A percentile compares a stretch with the other conserved stretches of the same genome.
phyloP scores from a whole-genome alignment of 2,888 invertebrate genomes.

The Acronicta alni region DNA sequence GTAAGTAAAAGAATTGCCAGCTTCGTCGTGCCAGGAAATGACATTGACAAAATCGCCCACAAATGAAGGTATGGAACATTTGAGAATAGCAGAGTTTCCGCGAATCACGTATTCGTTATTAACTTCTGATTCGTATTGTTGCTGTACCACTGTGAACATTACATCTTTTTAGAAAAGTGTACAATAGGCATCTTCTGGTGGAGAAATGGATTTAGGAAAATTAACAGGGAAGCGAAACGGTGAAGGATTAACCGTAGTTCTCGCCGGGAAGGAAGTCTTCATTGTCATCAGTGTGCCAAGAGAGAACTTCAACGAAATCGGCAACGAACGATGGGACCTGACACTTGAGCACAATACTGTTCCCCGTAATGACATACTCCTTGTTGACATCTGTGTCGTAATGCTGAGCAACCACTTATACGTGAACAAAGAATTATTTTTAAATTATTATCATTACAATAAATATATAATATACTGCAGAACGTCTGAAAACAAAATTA shows the following conservation, averaged over 20 bases:
- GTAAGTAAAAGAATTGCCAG: slow-evolving; percentile 87
- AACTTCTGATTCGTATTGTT: slow-evolving; percentile 97
- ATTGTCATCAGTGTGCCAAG: slow-evolving; percentile 94
- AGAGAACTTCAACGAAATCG: slow-evolving; percentile 94
- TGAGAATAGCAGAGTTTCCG: slow-evolving; percentile 96
- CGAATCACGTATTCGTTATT: slow-evolving; percentile 97
- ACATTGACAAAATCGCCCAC: slow-evolving; percentile 97
- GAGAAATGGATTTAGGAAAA: slow-evolving; percentile 44
- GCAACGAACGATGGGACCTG: slow-evolving; percentile 96
- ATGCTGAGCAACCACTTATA: slow-evolving; percentile 93
- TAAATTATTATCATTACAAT: slow-evolving; percentile 1
- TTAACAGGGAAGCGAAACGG: slow-evolving; percentile 41
- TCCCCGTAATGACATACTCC: slow-evolving; percentile 95
- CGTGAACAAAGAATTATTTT: slow-evolving; percentile 47
- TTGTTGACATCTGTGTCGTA: slow-evolving; percentile 96
- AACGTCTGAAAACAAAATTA: too few species aligned
- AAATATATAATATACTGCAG: too few species aligned
- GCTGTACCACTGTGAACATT: slow-evolving; percentile 93
- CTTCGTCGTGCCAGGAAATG: slow-evolving; percentile 95
- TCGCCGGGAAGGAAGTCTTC: slow-evolving; percentile 92
- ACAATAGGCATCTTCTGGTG: slow-evolving; percentile 3
- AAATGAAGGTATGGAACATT: slow-evolving; percentile 97
- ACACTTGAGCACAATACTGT: slow-evolving; percentile 94
- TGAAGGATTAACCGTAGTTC: slow-evolving; percentile 87
- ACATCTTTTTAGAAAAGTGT: slow-evolving; percentile 18